Evolutionary conservation across 2,888 invertebrate genomes (phyloP), one percentile per base, ranked within the genome.

Genomic region (Ochropleura plecta): DNA sequence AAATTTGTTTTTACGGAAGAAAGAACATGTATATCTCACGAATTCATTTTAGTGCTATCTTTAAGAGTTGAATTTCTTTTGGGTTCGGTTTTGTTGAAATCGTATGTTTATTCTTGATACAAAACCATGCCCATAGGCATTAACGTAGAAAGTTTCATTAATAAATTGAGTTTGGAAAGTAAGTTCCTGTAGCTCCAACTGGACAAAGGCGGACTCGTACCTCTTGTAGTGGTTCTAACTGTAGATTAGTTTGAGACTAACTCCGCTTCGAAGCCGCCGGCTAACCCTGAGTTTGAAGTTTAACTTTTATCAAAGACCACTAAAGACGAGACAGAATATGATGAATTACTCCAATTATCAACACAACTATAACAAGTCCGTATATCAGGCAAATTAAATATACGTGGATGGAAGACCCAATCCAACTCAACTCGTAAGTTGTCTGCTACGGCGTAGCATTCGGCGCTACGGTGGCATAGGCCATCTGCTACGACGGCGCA

Each of bases 191-290:
- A 51, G n/a, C 42, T n/a, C 30, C 9, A 30, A 30, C 62, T 46
- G 70, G 59, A 78, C 67, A 70, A 82, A 51, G 65, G 53, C 62
- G 53, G 44, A 30, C 64, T 64, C 51, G 59, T 70, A 73, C 67
- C 78, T 78, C 42, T 70, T 67, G 72, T 53, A 65, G 59, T 63
- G 67, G 60, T 82, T 60, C 73, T 42, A 68, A 70, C 64, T 73
- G 63, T 40, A 67, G 55, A 78, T 68, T 70, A 73, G 73, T 70
- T 78, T 16, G 55, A 49, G 60, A 51, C 30, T 67, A 46, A 55
- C 69, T 73, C 49, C 51, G 10, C 40, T 30, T 55, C 53, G 9
- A 8, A 55, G 59, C 53, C 57, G 46, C 20, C n/a, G 59, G 76
- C 60, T 57, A 42, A 18, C 46, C 20, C 48, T 60, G 63, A 51